Evolutionary conservation across 2,113 vertebrate species (phyloP).

Genomic region (Trogon surrucura): DNA sequence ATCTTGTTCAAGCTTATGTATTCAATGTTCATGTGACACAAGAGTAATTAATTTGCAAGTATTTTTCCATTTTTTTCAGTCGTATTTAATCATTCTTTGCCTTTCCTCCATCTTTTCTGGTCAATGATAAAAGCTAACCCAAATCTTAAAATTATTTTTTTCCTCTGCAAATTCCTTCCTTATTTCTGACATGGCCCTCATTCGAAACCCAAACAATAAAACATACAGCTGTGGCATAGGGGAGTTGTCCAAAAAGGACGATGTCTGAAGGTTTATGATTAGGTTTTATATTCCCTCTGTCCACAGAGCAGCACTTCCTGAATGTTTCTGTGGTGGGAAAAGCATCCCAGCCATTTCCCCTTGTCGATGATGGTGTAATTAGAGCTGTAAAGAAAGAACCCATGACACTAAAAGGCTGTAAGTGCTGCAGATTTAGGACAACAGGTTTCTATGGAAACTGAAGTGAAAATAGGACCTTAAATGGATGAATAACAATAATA

Average conservation of each 20-base stretch:
- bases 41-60: conserved; percentile 12
- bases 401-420: conserved; percentile 71
- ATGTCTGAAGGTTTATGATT: conserved; percentile 66
- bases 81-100: not conserved
- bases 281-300: conserved; percentile 61
- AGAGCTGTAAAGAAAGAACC: conserved; percentile 69
- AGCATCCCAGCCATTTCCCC: conserved; percentile 71
- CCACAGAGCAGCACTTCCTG: conserved; percentile 63
- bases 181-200: conserved; percentile 20
- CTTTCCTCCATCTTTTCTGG: too few relatives aligned
- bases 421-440: conserved; percentile 71
- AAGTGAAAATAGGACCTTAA: conserved; percentile 64
- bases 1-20: not conserved
- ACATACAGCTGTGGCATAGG: conserved; percentile 37
- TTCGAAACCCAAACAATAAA: conserved; percentile 60
- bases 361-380: conserved; percentile 69
- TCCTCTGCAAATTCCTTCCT: not conserved
- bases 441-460: conserved; percentile 72
- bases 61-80: conserved; percentile 42
- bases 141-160: not conserved
- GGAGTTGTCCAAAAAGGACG: conserved; percentile 45
- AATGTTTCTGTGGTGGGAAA: conserved; percentile 70
- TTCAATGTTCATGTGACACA: conserved; percentile 26
- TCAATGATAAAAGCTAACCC: not conserved
- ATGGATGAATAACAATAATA: conserved; percentile 55